phyloP scores from a whole-genome alignment of 2,113 vertebrate genomes.

The Sturnus vulgaris region DNA sequence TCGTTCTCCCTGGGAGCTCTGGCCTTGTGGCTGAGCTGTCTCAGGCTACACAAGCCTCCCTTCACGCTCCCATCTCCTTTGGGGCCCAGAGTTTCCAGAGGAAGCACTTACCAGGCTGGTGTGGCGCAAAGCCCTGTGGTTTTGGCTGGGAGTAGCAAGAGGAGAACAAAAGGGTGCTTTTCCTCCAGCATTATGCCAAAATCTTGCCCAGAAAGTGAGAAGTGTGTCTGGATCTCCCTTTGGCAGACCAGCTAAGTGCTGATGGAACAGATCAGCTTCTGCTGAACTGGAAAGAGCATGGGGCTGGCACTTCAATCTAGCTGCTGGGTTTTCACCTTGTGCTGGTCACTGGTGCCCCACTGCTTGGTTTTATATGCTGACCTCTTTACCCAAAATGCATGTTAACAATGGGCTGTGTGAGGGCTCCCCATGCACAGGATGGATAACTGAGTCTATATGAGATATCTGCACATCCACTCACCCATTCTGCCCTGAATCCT shows the following conservation, averaged over 20 bases:
- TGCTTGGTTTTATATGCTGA: background rate
- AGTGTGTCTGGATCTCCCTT: background rate
- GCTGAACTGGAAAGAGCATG: background rate
- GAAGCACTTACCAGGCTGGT: background rate
- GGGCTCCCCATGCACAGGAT: background rate
- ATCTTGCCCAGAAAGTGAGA: background rate
- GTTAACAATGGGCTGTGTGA: background rate
- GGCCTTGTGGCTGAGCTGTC: background rate
- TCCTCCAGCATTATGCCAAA: background rate
- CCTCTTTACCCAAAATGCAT: background rate
- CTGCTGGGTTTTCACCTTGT: rapidly evolving
- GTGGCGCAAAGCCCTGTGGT: background rate
- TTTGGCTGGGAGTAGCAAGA: background rate
- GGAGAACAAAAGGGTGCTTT: background rate
- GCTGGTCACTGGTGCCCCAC: background rate
- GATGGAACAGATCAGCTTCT: background rate
- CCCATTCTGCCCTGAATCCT: background rate
- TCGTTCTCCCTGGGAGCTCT: background rate
- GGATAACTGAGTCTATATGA: background rate
- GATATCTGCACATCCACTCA: background rate
- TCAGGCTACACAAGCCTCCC: background rate
- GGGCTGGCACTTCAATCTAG: rapidly evolving
- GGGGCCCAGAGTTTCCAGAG: background rate
- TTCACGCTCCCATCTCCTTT: background rate
- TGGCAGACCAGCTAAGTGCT: background rate